Evolutionary conservation across 2,888 invertebrate species (phyloP), one percentile per base, ranked within the genome.

Genomic region (Leucania comma): DNA sequence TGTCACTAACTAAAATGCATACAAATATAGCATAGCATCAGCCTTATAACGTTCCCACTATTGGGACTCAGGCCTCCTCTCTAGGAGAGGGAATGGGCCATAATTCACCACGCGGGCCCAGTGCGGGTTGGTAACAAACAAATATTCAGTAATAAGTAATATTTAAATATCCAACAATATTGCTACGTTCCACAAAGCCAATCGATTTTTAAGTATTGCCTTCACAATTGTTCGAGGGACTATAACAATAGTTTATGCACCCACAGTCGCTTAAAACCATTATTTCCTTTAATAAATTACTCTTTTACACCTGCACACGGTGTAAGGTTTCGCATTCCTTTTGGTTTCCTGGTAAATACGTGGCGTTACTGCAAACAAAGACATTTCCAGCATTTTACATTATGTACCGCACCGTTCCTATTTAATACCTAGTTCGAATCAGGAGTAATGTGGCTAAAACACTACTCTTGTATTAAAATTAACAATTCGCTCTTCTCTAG

Each of bases 261-360:
- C 70, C 68, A 35, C 58, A 78, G 50, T 64, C 63, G 75, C 54
- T 62, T 63, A 59, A 62, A 75, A 64, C 72, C 68, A 84, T 85
- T 83, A 85, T 72, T 78, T 81, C 73, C 78, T 75, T 75, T 78
- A 81, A 82, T 76, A 82, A 71, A 79, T 72, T 70, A 71, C 69
- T 73, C 61, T 42, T 64, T 53, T 73, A 84, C 74, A 77, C 79
- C 75, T 78, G 78, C 72, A 70, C 50, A 68, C 67, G 81, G 81
- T 82, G 70, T 83, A 80, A 69, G 82, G 80, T 82, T 83, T 84
- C 88, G 64, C 81, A 86, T 87, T 84, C 82, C 79, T 78, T 4
- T 74, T 72, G 73, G 72, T 85, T 88, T 87, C 87, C 87, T 87
- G 84, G 83, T 86, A 75, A 68, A 63, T 82, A 82, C 79, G 81